Conservation (phyloP, 2,113 vertebrate genomes). For the Mola mola region DNA sequence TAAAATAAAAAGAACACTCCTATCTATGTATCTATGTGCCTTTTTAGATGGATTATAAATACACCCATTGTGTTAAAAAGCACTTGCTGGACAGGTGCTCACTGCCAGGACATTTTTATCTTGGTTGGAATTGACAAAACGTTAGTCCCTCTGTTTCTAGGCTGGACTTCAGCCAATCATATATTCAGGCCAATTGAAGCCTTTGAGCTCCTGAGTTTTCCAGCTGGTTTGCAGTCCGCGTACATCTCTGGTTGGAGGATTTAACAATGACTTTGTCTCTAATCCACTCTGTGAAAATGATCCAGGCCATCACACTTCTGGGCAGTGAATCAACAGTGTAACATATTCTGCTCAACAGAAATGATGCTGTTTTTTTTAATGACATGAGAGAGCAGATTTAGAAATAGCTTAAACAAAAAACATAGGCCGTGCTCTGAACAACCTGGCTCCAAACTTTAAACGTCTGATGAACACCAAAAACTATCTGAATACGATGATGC, state of each 20-base stretch:
- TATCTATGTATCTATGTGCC: too few species aligned
- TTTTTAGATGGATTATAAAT: too few species aligned
- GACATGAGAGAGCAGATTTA: conserved; percentile 3
- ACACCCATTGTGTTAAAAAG: too few species aligned
- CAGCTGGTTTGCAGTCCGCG: conserved; percentile 35
- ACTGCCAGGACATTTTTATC: neutral
- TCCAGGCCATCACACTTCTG: conserved; percentile 20
- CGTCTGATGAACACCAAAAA: neutral
- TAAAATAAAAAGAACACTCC: too few species aligned
- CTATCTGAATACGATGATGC: too few species aligned
- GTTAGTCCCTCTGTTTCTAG: neutral
- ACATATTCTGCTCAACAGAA: conserved; percentile 14
- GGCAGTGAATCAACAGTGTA: conserved; percentile 39
- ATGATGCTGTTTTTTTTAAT: conserved; percentile 5
- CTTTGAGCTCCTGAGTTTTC: conserved; percentile 17
- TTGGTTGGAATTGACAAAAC: neutral
- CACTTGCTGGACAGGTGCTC: too few species aligned
- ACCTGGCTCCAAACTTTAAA: neutral
- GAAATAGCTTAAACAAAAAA: conserved; percentile 4
- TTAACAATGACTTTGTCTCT: conserved; percentile 64
- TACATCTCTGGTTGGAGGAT: conserved; percentile 37
- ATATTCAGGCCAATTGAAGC: conserved; percentile 23
- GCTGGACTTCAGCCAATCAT: neutral
- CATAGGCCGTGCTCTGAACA: neutral
- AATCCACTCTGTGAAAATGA: conserved; percentile 63